Conservation (phyloP, 1,140 invertebrate species). For the Anadara kagoshimensis region DNA sequence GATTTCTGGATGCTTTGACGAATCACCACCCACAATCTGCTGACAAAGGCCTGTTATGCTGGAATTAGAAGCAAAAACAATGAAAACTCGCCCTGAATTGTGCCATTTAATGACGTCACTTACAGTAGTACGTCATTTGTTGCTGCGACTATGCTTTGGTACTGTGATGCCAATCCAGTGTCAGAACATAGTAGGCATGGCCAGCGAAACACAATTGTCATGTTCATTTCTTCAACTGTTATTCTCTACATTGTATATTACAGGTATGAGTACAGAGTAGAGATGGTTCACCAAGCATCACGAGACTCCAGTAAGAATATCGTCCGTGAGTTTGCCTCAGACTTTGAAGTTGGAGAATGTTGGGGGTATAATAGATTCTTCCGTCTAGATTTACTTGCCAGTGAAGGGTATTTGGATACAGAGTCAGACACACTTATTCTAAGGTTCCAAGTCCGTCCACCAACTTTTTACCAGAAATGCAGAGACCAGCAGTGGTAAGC, state of each 20-base stretch:
- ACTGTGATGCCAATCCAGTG: too few species aligned
- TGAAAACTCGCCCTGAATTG: too few species aligned
- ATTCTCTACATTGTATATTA: background rate
- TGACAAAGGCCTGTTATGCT: too few species aligned
- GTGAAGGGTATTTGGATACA: conserved; percentile 86
- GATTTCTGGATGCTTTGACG: too few species aligned
- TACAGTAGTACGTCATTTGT: too few species aligned
- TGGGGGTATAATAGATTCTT: conserved; percentile 98
- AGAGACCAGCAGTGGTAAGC: conserved; percentile 90
- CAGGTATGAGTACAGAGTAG: conserved; percentile 94
- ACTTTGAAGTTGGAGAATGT: conserved; percentile 98
- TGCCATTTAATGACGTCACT: too few species aligned
- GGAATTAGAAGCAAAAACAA: too few species aligned
- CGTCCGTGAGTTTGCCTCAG: conserved; percentile 89
- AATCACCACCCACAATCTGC: too few species aligned
- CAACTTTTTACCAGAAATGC: conserved; percentile 94
- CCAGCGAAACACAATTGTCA: too few species aligned
- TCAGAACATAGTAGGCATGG: too few species aligned
- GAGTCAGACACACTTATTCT: conserved; percentile 72
- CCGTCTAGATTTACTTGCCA: conserved; percentile 89
- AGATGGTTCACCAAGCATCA: conserved; percentile 94
- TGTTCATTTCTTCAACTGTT: background rate
- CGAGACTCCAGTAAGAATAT: conserved; percentile 92
- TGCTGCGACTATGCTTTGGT: too few species aligned
- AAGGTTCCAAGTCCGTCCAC: conserved; percentile 90